Evolutionary conservation across 2,113 vertebrate genomes (phyloP).

Genomic region (Pedetes capensis): DNA sequence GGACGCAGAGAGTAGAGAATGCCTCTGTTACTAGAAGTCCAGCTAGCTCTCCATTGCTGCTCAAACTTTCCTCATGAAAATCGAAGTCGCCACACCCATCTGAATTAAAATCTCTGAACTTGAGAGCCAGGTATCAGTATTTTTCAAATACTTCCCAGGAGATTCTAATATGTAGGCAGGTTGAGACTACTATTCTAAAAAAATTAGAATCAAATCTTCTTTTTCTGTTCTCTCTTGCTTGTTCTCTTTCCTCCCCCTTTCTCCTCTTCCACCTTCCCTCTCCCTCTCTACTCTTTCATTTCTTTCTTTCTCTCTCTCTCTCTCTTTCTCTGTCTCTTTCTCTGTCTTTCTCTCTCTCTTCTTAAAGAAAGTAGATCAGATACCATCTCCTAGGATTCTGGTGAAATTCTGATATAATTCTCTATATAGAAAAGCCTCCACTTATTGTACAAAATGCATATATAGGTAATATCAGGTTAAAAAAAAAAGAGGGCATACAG

Average conservation of each 20-base stretch:
- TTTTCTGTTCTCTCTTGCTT: background rate
- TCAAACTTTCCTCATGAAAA: background rate
- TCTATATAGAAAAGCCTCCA: background rate
- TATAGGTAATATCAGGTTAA: background rate
- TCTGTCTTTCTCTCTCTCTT: background rate
- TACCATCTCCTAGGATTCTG: background rate
- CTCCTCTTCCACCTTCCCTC: background rate
- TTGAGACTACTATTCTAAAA: background rate
- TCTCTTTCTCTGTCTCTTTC: background rate
- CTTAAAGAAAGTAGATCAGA: background rate
- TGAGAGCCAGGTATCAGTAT: background rate
- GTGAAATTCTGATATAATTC: constrained; percentile 2
- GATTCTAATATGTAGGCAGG: background rate
- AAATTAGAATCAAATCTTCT: background rate
- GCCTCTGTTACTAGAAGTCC: background rate
- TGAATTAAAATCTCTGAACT: background rate
- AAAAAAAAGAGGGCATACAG: background rate
- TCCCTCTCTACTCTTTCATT: too few relatives aligned
- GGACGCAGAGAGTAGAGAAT: background rate
- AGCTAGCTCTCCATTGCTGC: background rate
- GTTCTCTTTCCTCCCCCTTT: background rate
- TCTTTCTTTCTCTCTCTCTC: background rate
- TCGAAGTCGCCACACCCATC: background rate
- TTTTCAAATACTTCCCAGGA: background rate
- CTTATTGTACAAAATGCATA: background rate